Evolutionary conservation across 2,888 invertebrate species (phyloP), one percentile per base, ranked within the genome.

Genomic region (Exocentrus adspersus): DNA sequence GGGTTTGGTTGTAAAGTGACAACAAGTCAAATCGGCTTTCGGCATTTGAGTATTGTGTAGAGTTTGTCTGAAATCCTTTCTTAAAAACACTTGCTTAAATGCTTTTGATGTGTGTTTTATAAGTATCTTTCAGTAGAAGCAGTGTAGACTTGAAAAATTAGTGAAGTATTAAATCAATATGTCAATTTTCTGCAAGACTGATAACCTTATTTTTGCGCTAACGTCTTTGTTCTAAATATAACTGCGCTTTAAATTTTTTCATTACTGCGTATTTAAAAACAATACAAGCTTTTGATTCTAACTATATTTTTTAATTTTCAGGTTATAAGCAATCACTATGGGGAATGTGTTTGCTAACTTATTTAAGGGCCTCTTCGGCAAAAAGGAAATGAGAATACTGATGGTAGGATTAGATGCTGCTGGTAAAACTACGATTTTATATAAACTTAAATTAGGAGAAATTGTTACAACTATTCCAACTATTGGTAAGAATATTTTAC

Each of bases 361-460:
- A 85, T 98, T 99, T 88, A 96, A 96, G 90, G 95, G 97, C 89
- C 94, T 99, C 78, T 98, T 99, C 87, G 98, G 99, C 88, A 99
- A 98, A 88, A 98, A 98, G 84, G 98, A 99, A 89, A 98, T 99
- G 98, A 93, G 99, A 89, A 98, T 98, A 91, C 89, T 98, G 87
- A 98, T 98, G 98, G 97, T 97, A 78, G 97, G 97, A 84, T 90
- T 97, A 83, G 98, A 98, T 89, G 98, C 98, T 82, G 98, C 98
- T 87, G 98, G 98, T 89, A 98, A 98, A 92, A 98, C 98, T 83
- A 98, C 98, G 86, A 98, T 98, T 87, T 89, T 98, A 87, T 98
- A 98, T 90, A 98, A 98, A 92, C 91, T 98, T 85, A 98, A 98
- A 91, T 90, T 98, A 89, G 98, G 98, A 85, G 98, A 98, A 93